These are phyloP conservation scores for Teleogryllus occipitalis DNA, from an alignment of 1,140 invertebrate species.

Conservation along the genomic window DNA sequence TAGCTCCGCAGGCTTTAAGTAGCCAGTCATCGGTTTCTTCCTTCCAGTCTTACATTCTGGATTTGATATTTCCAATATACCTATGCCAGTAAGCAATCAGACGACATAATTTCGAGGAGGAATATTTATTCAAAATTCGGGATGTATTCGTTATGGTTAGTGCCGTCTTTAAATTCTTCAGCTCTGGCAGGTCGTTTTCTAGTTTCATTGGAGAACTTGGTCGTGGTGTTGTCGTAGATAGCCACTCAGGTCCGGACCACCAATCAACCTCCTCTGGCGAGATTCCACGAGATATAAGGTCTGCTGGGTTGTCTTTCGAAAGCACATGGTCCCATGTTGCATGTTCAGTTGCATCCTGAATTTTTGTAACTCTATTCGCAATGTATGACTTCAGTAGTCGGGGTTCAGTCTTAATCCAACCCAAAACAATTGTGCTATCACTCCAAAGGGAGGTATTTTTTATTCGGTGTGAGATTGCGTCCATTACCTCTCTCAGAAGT, in stretches of 20 bases:
- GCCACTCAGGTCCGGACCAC: constrained; percentile 22
- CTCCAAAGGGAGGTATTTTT: too few species aligned
- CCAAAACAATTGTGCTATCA: too few species aligned
- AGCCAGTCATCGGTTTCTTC: neutral
- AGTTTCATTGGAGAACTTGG: neutral
- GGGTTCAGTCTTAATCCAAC: neutral
- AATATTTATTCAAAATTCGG: too few species aligned
- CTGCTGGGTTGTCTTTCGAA: constrained; percentile 28
- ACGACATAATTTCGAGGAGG: neutral
- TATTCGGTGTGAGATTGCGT: too few species aligned
- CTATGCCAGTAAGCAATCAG: neutral
- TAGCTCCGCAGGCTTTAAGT: neutral
- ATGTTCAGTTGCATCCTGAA: constrained; percentile 25
- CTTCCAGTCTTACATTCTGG: neutral
- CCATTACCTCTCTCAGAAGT: too few species aligned
- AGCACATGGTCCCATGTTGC: constrained; percentile 28
- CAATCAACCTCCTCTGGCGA: too few species aligned
- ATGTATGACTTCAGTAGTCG: constrained; percentile 31
- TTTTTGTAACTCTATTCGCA: constrained; percentile 31
- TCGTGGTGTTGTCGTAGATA: neutral
- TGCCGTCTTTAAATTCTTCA: neutral
- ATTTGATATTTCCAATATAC: neutral
- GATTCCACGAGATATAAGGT: constrained; percentile 25
- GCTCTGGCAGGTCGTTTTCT: neutral
- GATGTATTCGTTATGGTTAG: neutral